phyloP scores from a whole-genome alignment of 2,797 vertebrate species.

The Oophaga sylvatica region DNA sequence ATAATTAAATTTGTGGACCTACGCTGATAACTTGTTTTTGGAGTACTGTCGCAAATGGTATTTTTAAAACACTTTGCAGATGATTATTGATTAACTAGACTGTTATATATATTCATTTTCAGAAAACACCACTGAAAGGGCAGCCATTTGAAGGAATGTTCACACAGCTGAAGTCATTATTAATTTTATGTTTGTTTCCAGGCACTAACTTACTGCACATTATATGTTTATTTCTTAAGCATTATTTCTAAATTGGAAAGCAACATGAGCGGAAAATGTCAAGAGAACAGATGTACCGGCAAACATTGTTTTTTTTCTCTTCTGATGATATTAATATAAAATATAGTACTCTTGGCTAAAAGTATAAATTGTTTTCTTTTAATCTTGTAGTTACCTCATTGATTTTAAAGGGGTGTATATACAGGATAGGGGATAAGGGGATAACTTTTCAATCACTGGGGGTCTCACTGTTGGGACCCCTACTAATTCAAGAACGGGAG shows the following conservation, averaged over 20 bases:
- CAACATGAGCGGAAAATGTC: background rate
- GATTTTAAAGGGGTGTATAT: background rate
- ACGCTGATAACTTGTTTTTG: background rate
- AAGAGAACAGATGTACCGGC: background rate
- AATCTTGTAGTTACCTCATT: background rate
- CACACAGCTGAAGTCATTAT: background rate
- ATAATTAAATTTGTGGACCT: too few species aligned
- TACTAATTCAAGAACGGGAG: too few species aligned
- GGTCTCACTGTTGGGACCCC: too few species aligned
- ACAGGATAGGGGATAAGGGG: too few species aligned
- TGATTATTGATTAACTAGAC: background rate
- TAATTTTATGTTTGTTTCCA: slow-evolving; percentile 8
- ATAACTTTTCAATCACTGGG: too few species aligned
- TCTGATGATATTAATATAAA: background rate
- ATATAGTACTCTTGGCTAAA: background rate
- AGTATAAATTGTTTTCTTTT: background rate
- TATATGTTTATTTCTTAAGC: background rate
- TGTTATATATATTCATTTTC: background rate
- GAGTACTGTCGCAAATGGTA: background rate
- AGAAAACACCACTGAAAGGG: background rate
- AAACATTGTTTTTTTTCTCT: background rate
- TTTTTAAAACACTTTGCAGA: background rate
- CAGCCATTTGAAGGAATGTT: background rate
- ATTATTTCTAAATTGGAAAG: slow-evolving; percentile 3
- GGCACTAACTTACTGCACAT: background rate